Evolutionary conservation across 2,113 vertebrate species (phyloP).

Genomic region (Rattus rattus): DNA sequence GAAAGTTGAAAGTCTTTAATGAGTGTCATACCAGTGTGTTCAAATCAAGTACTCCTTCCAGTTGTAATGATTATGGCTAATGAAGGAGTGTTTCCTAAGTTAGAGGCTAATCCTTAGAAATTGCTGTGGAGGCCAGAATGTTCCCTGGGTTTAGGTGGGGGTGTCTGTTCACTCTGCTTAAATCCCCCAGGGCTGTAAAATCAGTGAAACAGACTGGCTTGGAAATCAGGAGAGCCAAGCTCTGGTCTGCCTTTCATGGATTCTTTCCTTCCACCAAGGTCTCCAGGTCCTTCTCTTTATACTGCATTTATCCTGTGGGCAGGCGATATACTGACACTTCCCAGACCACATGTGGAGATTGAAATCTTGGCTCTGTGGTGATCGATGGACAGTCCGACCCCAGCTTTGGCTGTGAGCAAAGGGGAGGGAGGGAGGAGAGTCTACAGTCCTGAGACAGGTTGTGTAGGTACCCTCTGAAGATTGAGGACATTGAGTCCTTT

Average conservation of each 20-base stretch:
- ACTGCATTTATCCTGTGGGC: background rate
- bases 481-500: background rate
- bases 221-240: background rate
- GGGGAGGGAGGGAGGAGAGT: rapidly evolving
- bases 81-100: constrained; percentile 63
- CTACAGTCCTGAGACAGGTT: rapidly evolving
- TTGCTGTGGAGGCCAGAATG: background rate
- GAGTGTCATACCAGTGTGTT: constrained; percentile 78
- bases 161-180: background rate
- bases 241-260: background rate
- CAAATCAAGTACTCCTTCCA: constrained; percentile 72
- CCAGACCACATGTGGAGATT: background rate
- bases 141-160: background rate
- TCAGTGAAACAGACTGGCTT: background rate
- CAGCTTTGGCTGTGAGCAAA: background rate
- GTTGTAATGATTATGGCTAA: constrained; percentile 66
- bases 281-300: background rate
- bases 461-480: rapidly evolving
- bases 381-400: background rate
- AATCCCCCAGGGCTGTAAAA: background rate
- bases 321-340: background rate
- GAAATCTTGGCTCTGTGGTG: background rate
- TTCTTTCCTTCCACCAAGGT: background rate
- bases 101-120: constrained; percentile 13
- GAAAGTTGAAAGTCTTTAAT: constrained; percentile 78